These are phyloP conservation scores for Chlamydotis undulata DNA, from an alignment of 2,113 vertebrate species.

Conservation along the genomic window DNA sequence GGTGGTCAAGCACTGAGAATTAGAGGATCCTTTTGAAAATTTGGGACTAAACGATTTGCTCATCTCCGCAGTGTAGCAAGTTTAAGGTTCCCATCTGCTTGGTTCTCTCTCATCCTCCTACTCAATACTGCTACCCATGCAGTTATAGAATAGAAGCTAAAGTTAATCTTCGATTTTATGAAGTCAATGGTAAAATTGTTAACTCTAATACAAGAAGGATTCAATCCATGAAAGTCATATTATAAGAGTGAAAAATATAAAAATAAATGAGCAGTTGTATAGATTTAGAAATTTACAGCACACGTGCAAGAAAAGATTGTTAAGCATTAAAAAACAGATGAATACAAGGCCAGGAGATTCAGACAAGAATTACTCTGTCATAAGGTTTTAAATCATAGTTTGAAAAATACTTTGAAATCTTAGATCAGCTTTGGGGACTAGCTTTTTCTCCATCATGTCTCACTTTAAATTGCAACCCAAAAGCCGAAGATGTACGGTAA, in stretches of 20 bases:
- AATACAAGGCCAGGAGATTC: neutral
- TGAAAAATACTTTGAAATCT: slow-evolving; percentile 4
- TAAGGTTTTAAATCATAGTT: neutral
- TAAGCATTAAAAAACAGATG: neutral
- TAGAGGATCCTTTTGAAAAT: neutral
- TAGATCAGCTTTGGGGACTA: neutral
- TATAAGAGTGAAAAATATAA: neutral
- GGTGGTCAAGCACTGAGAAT: neutral
- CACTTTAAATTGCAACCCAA: neutral
- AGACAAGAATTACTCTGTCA: neutral
- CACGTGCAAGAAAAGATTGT: neutral
- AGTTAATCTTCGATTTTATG: neutral
- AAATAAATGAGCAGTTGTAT: neutral
- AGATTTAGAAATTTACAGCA: neutral
- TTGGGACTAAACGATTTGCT: neutral
- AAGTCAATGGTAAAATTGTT: neutral
- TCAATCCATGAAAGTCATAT: neutral
- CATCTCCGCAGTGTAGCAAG: neutral
- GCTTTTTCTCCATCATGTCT: neutral
- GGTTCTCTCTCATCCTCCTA: neutral
- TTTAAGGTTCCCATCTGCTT: neutral
- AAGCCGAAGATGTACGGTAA: neutral
- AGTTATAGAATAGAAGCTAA: neutral
- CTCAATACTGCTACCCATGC: neutral
- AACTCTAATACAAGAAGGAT: neutral